Base-by-base conservation (phyloP, 1,140 invertebrate genomes). In the Lepidotrigona ventralis region DNA sequence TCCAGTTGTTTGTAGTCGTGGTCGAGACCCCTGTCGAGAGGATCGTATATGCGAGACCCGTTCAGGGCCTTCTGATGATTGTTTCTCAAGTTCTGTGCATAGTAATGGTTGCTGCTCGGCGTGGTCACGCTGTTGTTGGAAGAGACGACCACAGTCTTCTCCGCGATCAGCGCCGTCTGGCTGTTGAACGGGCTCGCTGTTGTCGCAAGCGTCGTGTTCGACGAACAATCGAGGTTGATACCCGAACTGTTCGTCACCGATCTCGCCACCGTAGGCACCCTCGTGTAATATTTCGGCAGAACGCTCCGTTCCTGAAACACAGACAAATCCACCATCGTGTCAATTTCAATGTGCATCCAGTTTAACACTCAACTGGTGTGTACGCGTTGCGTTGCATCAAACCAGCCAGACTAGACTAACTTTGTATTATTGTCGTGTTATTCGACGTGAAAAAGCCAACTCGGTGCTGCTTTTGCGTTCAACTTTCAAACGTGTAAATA, bases 171-270 rank as follows among this genome's bases (percentile, higher is more conserved):
- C 0, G 91, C 88, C 15, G 91, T 90, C 29, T 94, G 93, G 75
- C 94, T 94, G 90, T 93, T 94, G 92, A 94, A 94, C 11, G 95
- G 93, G 89, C 95, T 95, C 79, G 90, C 90, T 83, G 95, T 95
- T 9, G 95, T 95, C 58, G 93, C 92, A 71, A 95, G 93, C 51
- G 95, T 95, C 17, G 94, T 92, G 76, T 95, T 95, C 23, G 95
- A 95, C 33, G 95, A 94, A 81, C 95, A 96, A 54, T 95, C 95
- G 53, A 94, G 94, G 26, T 93, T 94, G 51, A 95, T 88, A 23
- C 91, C 95, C 26, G 95, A 95, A 90, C 93, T 95, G 79, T 94
- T 94, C 33, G 95, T 94, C 15, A 91, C 88, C 1, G 92, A 90
- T 51, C 89, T 86, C n/a, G 85, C 79, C 11, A 90, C 81, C 64